These are phyloP conservation scores for Nycteola revayana DNA, from an alignment of 2,888 invertebrate species.

Conservation along the genomic window DNA sequence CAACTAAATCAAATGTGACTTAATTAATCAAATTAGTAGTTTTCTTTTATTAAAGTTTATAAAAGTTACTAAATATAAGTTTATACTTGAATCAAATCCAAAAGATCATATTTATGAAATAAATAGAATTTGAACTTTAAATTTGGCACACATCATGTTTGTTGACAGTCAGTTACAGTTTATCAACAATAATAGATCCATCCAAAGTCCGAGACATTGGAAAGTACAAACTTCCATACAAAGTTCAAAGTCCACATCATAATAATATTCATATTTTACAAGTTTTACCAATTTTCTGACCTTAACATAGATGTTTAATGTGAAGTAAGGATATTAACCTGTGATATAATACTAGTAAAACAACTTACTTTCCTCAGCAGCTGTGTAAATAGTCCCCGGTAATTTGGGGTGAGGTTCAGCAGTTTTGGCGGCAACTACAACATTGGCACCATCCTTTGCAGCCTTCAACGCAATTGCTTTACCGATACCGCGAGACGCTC, in stretches of 20 bases:
- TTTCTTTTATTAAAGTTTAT: too few relatives aligned
- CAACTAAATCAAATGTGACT: too few relatives aligned
- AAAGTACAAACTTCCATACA: slow-evolving; percentile 1
- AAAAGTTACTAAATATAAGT: too few relatives aligned
- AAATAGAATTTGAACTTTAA: too few relatives aligned
- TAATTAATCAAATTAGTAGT: too few relatives aligned
- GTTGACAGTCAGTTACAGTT: too few relatives aligned
- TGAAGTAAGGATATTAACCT: background rate
- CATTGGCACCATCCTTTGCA: slow-evolving; percentile 95
- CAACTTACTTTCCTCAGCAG: slow-evolving; percentile 91
- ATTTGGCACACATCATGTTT: too few relatives aligned
- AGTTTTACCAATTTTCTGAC: slow-evolving; percentile 13
- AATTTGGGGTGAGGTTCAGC: slow-evolving; percentile 94
- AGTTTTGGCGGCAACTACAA: slow-evolving; percentile 96
- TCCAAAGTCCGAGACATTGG: slow-evolving; percentile 14
- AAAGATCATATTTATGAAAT: too few relatives aligned
- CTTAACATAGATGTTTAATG: slow-evolving; percentile 4
- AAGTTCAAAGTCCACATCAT: slow-evolving; percentile 56
- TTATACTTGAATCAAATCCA: too few relatives aligned
- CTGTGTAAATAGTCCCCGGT: slow-evolving; percentile 95
- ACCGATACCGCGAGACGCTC: slow-evolving; percentile 98
- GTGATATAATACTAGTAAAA: background rate
- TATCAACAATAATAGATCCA: background rate
- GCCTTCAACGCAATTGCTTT: slow-evolving; percentile 96
- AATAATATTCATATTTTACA: slow-evolving; percentile 19